Base-by-base conservation (phyloP, 2,888 invertebrate species). In the Eudemis profundana region DNA sequence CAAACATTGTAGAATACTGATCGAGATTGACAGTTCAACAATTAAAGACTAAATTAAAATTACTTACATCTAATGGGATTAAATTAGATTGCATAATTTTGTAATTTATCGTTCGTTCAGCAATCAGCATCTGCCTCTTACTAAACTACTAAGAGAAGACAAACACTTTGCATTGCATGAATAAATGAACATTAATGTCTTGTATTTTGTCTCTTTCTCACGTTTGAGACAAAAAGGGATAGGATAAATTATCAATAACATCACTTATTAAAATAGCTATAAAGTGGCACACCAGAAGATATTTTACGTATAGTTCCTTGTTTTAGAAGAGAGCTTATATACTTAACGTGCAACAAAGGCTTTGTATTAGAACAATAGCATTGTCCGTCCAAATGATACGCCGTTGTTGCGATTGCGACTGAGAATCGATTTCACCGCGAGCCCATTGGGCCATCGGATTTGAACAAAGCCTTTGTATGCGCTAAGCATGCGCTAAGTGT, bases 21-120 rank as follows among this genome's bases (percentile, higher is more conserved):
- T 65, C 53, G 46, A 65, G 51, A 65, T 65, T 60, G 36, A 65
- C 65, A 65, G 65, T 59, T 53, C 46, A 65, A 65, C 53, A 60
- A 21, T 60, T 53, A 53, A 53, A 44, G 29, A 54, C 33, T 51
- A 40, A 33, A 54, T 40, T 63, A 40, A 12, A 46, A 65, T 19
- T 47, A 59, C 33, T 23, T 57, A 12, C 33, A 8, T 33, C 4
- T 29, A 56, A 42, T 56, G 29, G 21, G 17, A 17, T 56, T 42
- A 23, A 29, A 15, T 27, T 23, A 40, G 17, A 54, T 27, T 27
- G 15, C 5, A 17, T 10, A 23, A 17, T 1, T 19, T 10, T 44
- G 10, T 10, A 10, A 8, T 42, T 4, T n/a, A n/a, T 36, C 17
- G 50, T 17, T 33, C 21, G n/a, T 17, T 21, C 36, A 21, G 51